Base-by-base conservation (phyloP, 1,140 invertebrate species). In the Papilio polytes region DNA sequence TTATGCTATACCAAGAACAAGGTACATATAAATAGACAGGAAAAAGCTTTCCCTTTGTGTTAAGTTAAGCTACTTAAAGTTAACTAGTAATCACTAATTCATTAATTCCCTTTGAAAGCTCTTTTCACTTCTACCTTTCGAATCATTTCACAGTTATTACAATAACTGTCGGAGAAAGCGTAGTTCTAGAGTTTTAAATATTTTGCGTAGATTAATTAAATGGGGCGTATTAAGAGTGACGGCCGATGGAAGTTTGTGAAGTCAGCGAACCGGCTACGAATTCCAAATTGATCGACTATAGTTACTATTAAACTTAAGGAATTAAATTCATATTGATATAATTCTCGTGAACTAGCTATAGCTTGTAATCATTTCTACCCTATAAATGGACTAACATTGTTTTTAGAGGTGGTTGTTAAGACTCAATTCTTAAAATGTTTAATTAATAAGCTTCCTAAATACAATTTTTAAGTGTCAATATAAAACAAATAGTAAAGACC, bases 151-250 rank as follows among this genome's bases (percentile, higher is more conserved):
- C 74, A 77, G 48, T 56, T 48, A 76, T 76, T 76, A 76, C 74
- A 76, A 76, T 76, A 46, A 46, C 74, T 76, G 44, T 51, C 74
- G 20, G 3, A 7, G 9, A 76, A 1, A 15, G 44, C 36, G 44
- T n/a, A 12, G 36, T 46, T n/a, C 20, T 15, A 51, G 46, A 51
- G 22, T 76, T 76, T 76, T 51, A 76, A 76, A 76, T 76, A 51
- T 76, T 76, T 26, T 48, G 44, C 74, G 74, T 51, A 46, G 46
- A 76, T 76, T 76, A 76, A 76, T 76, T 76, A 76, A 76, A 76
- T 18, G 74, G 44, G 44, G 44, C 41, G 12, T 46, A 46, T 76
- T 76, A 26, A 46, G 44, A 53, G 44, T 74, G 74, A 51, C 22
- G 44, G 44, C 46, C 74, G 74, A 41, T 26, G 10, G 44, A 51